A percentile compares a stretch with the other conserved stretches of the same genome.
These are phyloP conservation scores for Halictus ligatus DNA, from an alignment of 2,888 invertebrate species.

Conservation along the genomic window DNA sequence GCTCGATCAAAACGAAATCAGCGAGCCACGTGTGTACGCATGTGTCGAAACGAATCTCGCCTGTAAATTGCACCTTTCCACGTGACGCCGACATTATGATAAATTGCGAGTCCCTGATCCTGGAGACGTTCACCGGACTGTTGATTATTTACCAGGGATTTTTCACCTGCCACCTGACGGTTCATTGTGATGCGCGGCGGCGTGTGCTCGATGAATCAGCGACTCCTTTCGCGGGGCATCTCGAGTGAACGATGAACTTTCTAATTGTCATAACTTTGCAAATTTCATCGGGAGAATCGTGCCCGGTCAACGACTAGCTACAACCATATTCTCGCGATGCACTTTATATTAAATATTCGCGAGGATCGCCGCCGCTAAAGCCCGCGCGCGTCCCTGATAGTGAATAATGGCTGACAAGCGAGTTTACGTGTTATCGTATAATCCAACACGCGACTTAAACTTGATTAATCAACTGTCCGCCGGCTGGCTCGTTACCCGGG, in stretches of 20 bases:
- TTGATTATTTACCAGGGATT: constrained; percentile 17
- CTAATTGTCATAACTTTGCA: constrained; percentile 3
- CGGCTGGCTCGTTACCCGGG: not conserved
- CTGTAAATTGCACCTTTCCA: constrained; percentile 40
- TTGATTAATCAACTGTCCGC: constrained; percentile 36
- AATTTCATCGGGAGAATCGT: constrained; percentile 17
- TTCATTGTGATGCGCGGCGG: constrained; percentile 42
- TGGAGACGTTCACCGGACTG: constrained; percentile 29
- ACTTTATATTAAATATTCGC: constrained; percentile 42
- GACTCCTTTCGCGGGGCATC: constrained; percentile 27
- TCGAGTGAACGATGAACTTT: constrained; percentile 41
- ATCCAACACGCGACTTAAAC: constrained; percentile 24
- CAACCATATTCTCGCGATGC: constrained; percentile 19
- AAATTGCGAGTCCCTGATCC: constrained; percentile 32
- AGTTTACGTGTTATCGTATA: constrained; percentile 23
- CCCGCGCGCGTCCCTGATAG: not conserved
- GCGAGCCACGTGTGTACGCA: not conserved
- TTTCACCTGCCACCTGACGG: constrained; percentile 27
- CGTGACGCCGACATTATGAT: constrained; percentile 31
- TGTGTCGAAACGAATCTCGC: not conserved
- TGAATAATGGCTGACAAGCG: constrained; percentile 12
- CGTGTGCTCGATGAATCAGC: constrained; percentile 38
- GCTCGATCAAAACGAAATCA: constrained; percentile 5
- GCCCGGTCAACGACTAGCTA: not conserved
- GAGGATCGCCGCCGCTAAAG: not conserved